Base-by-base conservation (phyloP, 1,140 invertebrate species). In the Bactericera cockerelli region DNA sequence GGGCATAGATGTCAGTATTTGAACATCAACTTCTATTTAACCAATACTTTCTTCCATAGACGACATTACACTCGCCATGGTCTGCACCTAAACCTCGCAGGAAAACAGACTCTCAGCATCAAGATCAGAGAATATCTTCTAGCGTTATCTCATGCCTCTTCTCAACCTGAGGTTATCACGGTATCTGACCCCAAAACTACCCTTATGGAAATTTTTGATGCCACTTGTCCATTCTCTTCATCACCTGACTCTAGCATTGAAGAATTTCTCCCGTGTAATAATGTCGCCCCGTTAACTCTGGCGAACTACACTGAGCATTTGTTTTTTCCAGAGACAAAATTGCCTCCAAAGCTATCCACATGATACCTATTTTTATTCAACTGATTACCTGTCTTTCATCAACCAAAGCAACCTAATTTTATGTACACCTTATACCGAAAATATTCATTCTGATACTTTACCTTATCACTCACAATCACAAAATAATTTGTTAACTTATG, bases 21-120 rank as follows among this genome's bases (percentile, higher is more conserved):
- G 4, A 33, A 61, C n/a, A 24, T 61, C 22, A 33, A 16, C 26
- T 61, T 55, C 36, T 19, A 16, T 24, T 38, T 31, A 26, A 25
- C 28, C 16, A 59, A 59, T 39, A 13, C 28, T 8, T 57, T 57
- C 26, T 54, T 59, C 11, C 10, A 26, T 4, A 59, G 59, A 57
- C 31, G n/a, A 24, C 31, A 59, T 33, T 59, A 54, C 42, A 59
- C 59, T n/a, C 31, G 49, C 28, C 59, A 59, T 31, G 59, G 55
- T 10, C 59, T 59, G 26, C 59, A 59, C 53, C 53, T 57, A 24
- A 59, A 53, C 36, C 49, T 22, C 28, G 19, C 26, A 14, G 59
- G 59, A 19, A 59, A 59, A 53, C 2, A 55, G 25, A 22, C n/a
- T 24, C 59, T 59, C n/a, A 36, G 33, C 33, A 36, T 16, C 33